A percentile compares a stretch with the other conserved stretches of the same genome.
Evolutionary conservation across 2,797 vertebrate species (phyloP).

Genomic region (Enoplosus armatus): DNA sequence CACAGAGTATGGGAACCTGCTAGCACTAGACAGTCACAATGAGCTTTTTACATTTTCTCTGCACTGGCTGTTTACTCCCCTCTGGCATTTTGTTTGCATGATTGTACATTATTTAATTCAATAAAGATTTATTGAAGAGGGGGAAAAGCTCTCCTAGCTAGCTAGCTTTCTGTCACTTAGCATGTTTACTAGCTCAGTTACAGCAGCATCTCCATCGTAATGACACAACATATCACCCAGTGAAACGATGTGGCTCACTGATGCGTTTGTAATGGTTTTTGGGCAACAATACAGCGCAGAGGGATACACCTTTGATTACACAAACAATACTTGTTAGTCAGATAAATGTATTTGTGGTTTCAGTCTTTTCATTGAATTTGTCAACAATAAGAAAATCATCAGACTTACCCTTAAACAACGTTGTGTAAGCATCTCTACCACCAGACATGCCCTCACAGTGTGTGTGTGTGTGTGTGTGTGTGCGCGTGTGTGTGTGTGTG

Average conservation of each 20-base stretch:
- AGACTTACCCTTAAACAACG: not conserved
- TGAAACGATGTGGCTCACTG: not conserved
- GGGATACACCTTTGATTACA: not conserved
- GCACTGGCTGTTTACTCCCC: not conserved
- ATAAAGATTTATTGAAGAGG: not conserved
- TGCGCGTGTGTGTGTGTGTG: conserved; percentile 1
- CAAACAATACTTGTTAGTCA: not conserved
- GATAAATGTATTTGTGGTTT: not conserved
- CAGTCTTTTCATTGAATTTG: not conserved
- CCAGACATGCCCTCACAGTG: conserved; percentile 20
- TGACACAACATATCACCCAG: not conserved
- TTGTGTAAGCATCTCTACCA: conserved; percentile 18
- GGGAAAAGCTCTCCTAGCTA: no score
- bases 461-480: not conserved
- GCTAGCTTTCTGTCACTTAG: not conserved
- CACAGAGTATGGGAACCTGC: not conserved
- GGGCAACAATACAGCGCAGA: not conserved
- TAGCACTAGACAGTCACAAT: not conserved
- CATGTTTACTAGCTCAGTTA: not conserved
- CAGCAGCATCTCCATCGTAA: not conserved
- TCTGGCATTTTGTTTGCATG: not conserved
- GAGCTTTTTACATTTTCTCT: not conserved
- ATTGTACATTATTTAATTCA: not conserved
- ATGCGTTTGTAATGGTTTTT: not conserved
- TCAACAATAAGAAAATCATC: not conserved